These are phyloP conservation scores for Bubo blakistoni DNA, from an alignment of 2,113 vertebrate genomes.

Conservation along the genomic window DNA sequence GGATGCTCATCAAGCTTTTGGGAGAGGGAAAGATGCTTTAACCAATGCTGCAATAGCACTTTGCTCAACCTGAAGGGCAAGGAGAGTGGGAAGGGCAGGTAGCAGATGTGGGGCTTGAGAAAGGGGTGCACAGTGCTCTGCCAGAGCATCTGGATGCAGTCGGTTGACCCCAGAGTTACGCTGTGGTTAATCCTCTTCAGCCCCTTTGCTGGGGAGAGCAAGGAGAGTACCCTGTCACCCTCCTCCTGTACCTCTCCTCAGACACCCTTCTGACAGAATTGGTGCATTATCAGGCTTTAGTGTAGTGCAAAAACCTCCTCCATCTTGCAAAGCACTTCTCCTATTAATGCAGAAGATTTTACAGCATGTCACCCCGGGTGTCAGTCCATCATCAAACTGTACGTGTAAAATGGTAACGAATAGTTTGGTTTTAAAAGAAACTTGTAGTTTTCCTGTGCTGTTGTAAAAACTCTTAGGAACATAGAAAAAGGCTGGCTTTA, in stretches of 20 bases:
- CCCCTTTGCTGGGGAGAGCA: background rate
- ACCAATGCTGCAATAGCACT: background rate
- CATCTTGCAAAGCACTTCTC: background rate
- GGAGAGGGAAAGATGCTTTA: background rate
- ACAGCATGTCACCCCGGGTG: background rate
- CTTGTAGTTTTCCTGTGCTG: background rate
- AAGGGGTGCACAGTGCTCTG: background rate
- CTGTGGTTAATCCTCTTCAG: background rate
- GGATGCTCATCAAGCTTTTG: background rate
- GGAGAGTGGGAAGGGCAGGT: background rate
- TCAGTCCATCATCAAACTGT: background rate
- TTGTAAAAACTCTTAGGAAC: background rate
- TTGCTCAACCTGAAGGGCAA: background rate
- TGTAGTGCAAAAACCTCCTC: background rate
- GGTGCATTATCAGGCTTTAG: background rate
- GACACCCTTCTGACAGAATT: background rate
- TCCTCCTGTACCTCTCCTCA: background rate
- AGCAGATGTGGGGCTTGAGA: background rate
- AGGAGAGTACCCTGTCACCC: background rate
- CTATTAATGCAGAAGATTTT: background rate
- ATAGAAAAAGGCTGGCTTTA: background rate
- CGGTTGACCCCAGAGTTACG: accelerated
- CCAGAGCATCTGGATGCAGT: background rate
- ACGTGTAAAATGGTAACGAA: accelerated
- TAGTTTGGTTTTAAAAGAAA: background rate